phyloP scores from a whole-genome alignment of 2,888 invertebrate genomes.

The Eurytoma californica region DNA sequence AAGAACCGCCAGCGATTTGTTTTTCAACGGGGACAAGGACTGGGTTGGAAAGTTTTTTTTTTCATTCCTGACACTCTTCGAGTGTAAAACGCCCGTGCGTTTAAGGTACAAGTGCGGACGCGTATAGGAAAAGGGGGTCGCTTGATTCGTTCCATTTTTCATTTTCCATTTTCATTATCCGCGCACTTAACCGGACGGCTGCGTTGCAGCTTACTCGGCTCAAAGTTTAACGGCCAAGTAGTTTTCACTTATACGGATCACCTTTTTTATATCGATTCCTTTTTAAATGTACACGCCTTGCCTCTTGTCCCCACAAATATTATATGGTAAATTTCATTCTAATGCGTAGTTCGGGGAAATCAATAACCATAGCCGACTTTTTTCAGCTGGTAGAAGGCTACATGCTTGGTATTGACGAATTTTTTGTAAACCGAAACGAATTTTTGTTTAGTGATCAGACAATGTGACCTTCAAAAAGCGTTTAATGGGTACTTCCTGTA shows the following conservation, averaged over 20 bases:
- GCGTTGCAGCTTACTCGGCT: constrained; percentile 25
- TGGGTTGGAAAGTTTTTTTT: constrained; percentile 5
- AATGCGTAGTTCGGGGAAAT: too few species aligned
- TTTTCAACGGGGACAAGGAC: constrained; percentile 15
- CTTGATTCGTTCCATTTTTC: constrained; percentile 40
- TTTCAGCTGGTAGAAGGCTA: too few species aligned
- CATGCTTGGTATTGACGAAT: too few species aligned
- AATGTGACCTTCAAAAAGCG: too few species aligned
- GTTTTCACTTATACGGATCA: not conserved
- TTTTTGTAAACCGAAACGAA: too few species aligned
- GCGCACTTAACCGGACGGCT: constrained; percentile 4
- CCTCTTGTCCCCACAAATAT: not conserved
- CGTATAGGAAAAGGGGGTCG: constrained; percentile 1
- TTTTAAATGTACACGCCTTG: constrained; percentile 1
- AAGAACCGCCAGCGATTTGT: not conserved
- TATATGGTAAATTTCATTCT: too few species aligned
- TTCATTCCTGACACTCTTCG: constrained; percentile 10
- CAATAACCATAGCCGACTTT: too few species aligned
- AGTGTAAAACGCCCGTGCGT: constrained; percentile 5
- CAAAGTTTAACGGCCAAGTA: not conserved
- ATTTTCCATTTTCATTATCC: constrained; percentile 20
- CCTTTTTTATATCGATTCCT: constrained; percentile 21
- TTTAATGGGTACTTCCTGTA: too few species aligned
- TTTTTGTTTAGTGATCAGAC: too few species aligned
- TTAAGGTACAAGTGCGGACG: not conserved